A percentile compares a stretch with the other conserved stretches of the same genome.
phyloP scores from a whole-genome alignment of 2,888 invertebrate species.

The Cyclophora punctaria region DNA sequence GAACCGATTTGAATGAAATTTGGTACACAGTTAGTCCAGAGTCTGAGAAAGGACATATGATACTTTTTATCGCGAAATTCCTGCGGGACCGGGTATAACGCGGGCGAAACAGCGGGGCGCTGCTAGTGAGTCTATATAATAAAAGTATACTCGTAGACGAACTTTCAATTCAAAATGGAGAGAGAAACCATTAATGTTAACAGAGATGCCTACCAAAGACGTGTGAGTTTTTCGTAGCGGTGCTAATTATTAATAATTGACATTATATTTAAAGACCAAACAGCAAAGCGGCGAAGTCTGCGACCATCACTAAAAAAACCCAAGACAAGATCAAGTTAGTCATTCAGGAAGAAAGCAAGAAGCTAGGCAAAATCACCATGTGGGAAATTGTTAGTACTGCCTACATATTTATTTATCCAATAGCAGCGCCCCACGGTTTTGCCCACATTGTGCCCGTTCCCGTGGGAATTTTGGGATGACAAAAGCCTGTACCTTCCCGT shows the following conservation, averaged over 20 bases:
- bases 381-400: slow-evolving; percentile 43
- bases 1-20: too few species aligned
- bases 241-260: too few species aligned
- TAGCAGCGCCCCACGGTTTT: neutral
- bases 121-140: neutral
- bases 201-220: too few species aligned
- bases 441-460: too few species aligned
- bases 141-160: neutral
- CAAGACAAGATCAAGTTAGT: slow-evolving; percentile 31
- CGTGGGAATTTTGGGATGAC: too few species aligned
- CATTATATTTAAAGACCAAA: slow-evolving; percentile 50
- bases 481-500: too few species aligned
- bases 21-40: too few species aligned
- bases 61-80: neutral
- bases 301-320: slow-evolving; percentile 51
- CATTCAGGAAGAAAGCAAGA: slow-evolving; percentile 28
- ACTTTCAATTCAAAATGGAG: neutral
- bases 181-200: too few species aligned
- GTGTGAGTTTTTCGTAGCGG: too few species aligned
- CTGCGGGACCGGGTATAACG: too few species aligned
- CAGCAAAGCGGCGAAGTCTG: slow-evolving; percentile 69
- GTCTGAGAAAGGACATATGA: too few species aligned
- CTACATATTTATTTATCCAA: neutral
- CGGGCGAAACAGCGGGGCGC: neutral
- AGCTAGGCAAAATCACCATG: slow-evolving; percentile 35